phyloP scores from a whole-genome alignment of 2,797 vertebrate species.

The Hydrocynus forskahlii region DNA sequence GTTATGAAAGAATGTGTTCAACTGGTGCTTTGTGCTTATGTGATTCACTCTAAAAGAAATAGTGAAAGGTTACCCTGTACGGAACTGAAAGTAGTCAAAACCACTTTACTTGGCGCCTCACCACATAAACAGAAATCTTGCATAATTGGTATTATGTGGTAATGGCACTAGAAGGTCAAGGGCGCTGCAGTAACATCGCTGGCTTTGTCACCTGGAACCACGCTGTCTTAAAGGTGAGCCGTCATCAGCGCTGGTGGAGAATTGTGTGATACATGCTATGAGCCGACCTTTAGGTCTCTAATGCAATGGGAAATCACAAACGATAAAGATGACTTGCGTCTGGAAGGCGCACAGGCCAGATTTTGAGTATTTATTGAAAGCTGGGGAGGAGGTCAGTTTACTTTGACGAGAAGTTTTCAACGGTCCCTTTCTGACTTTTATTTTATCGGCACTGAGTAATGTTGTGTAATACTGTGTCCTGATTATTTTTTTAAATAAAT shows the following conservation, averaged over 20 bases:
- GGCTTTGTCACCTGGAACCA: conserved; percentile 1
- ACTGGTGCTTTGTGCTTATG: conserved; percentile 24
- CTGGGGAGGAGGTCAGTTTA: conserved; percentile 39
- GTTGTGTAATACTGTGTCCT: conserved; percentile 61
- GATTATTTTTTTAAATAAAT: conserved; percentile 73
- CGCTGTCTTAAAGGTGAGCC: conserved; percentile 9
- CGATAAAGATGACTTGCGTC: conserved; percentile 33
- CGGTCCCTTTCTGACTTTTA: conserved; percentile 38
- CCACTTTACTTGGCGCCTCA: conserved; percentile 22
- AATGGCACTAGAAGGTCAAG: neutral
- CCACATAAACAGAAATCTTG: neutral
- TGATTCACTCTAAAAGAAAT: conserved; percentile 7
- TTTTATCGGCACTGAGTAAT: conserved; percentile 31
- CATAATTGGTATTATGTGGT: conserved; percentile 2
- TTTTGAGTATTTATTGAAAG: conserved; percentile 20
- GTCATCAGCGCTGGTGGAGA: neutral
- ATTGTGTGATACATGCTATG: neutral
- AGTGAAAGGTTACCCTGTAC: conserved; percentile 10
- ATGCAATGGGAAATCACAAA: neutral
- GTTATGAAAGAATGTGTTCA: conserved; percentile 43
- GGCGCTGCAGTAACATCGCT: conserved; percentile 13
- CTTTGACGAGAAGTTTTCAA: conserved; percentile 50
- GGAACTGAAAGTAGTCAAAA: conserved; percentile 21
- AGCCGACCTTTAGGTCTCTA: conserved; percentile 12
- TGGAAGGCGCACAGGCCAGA: conserved; percentile 11